phyloP scores from a whole-genome alignment of 2,113 vertebrate species.

The Chamaetylas fuelleborni region DNA sequence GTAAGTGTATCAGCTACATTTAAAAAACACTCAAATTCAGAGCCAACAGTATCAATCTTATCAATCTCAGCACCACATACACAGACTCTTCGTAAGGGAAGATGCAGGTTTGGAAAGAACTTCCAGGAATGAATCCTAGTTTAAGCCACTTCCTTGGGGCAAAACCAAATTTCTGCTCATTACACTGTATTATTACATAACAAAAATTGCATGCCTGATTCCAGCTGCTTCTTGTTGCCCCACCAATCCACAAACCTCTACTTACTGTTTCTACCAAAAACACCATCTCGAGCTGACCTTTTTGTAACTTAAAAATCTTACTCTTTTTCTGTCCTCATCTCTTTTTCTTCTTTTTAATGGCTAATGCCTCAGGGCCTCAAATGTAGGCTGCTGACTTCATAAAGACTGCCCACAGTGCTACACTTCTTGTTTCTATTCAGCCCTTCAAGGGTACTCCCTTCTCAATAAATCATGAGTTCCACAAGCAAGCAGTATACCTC shows the following conservation, averaged over 20 bases:
- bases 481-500: background rate
- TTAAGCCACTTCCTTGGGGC: background rate
- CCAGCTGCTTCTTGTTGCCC: background rate
- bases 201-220: background rate
- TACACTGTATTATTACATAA: background rate
- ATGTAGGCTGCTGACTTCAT: background rate
- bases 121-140: background rate
- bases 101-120: background rate
- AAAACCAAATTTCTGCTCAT: background rate
- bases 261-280: background rate
- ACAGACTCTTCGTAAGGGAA: background rate
- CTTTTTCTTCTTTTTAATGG: background rate
- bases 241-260: background rate
- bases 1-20: background rate
- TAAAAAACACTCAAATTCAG: background rate
- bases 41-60: background rate
- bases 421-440: background rate
- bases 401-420: background rate
- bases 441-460: background rate
- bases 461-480: background rate
- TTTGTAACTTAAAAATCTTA: background rate
- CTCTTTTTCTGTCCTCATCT: rapidly evolving
- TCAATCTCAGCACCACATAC: background rate
- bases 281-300: background rate
- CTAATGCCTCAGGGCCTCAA: background rate